Base-by-base conservation (phyloP, 2,797 vertebrate species). In the Staurois parvus region DNA sequence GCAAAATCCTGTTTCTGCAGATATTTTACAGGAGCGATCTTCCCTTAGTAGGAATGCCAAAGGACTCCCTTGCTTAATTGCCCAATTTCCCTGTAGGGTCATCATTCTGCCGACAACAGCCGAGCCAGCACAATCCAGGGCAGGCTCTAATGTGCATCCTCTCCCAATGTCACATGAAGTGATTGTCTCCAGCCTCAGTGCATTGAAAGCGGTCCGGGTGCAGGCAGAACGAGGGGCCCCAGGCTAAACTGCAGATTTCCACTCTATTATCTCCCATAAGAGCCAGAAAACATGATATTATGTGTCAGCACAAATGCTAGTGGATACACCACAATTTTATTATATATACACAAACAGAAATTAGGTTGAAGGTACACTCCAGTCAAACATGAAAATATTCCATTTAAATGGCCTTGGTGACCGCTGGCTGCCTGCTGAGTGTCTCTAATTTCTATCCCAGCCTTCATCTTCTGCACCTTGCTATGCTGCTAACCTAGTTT, bases 191-290 rank as follows among this genome's bases (percentile, higher is more conserved):
- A 64, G 59, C 59, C 24, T 64, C 24, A 64, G 59, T 64, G 59
- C 24, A 26, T 24, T 52, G 48, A 17, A 52, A 52, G 48, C 48
- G 13, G 15, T 52, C 48, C 12, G 32, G 6, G 62, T 19, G 59
- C 24, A 40, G 48, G 74, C 29, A 7, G n/a, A 19, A 17, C 34
- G 28, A 13, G 59, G 74, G 76, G 64, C 77, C 77, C 40, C 2
- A 13, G 77, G 77, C 77, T 2, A 69, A 69, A 79, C 77, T 30
- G 24, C 42, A 79, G 42, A 29, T 30, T 26, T 79, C 17, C 42
- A 19, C 77, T 69, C 66, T 42, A 79, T 79, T 69, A 69, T 69
- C 40, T 79, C 66, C 66, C 76, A 79, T 67, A 79, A 79, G 34
- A 34, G 26, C 9, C 32, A 42, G 40, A 21, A 79, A 30, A 69